These are phyloP conservation scores for Coelinius sp. DNA, from an alignment of 2,888 invertebrate genomes.

Conservation along the genomic window DNA sequence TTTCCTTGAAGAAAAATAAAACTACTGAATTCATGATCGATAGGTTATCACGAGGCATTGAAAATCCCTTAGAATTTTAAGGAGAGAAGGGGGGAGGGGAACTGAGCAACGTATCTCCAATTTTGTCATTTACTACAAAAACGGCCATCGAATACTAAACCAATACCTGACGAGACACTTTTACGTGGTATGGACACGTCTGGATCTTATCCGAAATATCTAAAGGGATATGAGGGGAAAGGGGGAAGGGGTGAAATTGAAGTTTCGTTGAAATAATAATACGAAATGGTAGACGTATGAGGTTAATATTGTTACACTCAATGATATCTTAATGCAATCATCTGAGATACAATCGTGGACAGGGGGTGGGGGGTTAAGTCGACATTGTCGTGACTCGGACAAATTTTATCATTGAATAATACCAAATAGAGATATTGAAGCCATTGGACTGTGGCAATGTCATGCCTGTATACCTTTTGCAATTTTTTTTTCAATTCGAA, in stretches of 20 bases:
- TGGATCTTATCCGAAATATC: neutral
- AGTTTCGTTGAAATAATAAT: constrained; percentile 16
- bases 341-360: neutral
- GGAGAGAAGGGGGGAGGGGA: too few relatives aligned
- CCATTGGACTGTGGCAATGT: neutral
- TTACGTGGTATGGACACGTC: neutral
- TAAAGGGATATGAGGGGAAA: neutral
- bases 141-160: constrained; percentile 22
- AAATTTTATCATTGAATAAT: constrained; percentile 40
- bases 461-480: neutral
- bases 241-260: neutral
- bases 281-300: neutral
- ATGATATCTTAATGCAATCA: constrained; percentile 20
- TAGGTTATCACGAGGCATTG: too few relatives aligned
- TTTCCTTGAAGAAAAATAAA: too few relatives aligned
- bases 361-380: constrained; percentile 6
- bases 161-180: constrained; percentile 5
- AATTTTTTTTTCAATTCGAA: neutral
- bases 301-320: constrained; percentile 9
- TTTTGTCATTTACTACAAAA: constrained; percentile 22
- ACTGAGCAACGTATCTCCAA: constrained; percentile 6
- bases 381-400: constrained; percentile 33
- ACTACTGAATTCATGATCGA: too few relatives aligned
- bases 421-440: constrained; percentile 27
- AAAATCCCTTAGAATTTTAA: too few relatives aligned